Evolutionary conservation across 1,140 invertebrate species (phyloP).

Genomic region (Apis cerana): DNA sequence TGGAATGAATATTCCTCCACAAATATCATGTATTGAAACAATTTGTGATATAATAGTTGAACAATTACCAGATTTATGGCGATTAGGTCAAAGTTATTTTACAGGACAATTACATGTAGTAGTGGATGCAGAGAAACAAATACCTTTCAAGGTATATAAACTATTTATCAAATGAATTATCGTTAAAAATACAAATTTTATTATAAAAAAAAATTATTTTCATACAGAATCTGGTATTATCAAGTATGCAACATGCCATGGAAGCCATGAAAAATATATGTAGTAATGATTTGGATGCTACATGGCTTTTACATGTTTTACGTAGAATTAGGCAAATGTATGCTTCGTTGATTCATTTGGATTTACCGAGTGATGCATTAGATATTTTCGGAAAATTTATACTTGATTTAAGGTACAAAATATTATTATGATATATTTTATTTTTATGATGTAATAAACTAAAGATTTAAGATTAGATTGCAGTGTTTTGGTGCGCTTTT

Average conservation of each 20-base stretch:
- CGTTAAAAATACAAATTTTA: constrained; percentile 1
- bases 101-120: constrained; percentile 89
- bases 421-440: not conserved
- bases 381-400: constrained; percentile 92
- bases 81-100: constrained; percentile 94
- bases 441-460: not conserved
- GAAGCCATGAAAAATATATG: constrained; percentile 77
- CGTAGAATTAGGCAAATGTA: constrained; percentile 87
- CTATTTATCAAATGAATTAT: not conserved
- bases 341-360: constrained; percentile 86
- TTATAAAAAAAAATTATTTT: constrained; percentile 24
- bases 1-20: constrained; percentile 77
- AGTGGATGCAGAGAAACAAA: constrained; percentile 86
- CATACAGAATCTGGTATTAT: constrained; percentile 75
- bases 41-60: constrained; percentile 86
- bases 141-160: constrained; percentile 85
- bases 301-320: constrained; percentile 91
- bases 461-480: constrained; percentile 81
- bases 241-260: constrained; percentile 75
- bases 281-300: constrained; percentile 82
- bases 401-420: constrained; percentile 87
- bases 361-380: constrained; percentile 90
- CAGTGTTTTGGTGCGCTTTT: constrained; percentile 93
- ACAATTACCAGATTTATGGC: constrained; percentile 92
- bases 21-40: constrained; percentile 88